phyloP scores from a whole-genome alignment of 2,888 invertebrate genomes.

The Brachypterus glaber region DNA sequence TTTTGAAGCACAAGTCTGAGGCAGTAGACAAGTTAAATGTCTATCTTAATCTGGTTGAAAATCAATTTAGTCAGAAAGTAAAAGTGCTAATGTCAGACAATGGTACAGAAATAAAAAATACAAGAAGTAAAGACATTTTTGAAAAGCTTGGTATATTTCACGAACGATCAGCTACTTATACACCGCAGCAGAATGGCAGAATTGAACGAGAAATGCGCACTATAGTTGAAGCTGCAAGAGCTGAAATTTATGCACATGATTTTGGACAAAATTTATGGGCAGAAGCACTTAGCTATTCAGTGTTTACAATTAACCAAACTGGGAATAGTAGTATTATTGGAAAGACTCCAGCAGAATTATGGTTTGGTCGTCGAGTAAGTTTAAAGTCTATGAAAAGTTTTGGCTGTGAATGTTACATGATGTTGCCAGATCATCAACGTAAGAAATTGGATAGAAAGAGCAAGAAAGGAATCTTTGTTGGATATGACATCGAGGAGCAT shows the following conservation, averaged over 20 bases:
- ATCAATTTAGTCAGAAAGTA: constrained; percentile 25
- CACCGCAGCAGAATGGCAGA: constrained; percentile 30
- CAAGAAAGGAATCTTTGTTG: constrained; percentile 19
- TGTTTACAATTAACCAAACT: constrained; percentile 24
- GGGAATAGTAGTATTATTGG: constrained; percentile 18
- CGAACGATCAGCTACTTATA: constrained; percentile 22
- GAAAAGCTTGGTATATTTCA: constrained; percentile 27
- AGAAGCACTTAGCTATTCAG: constrained; percentile 24
- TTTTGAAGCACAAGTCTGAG: constrained; percentile 25
- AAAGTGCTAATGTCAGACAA: constrained; percentile 27
- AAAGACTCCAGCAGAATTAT: constrained; percentile 20
- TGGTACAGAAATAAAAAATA: constrained; percentile 28
- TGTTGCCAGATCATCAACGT: constrained; percentile 20
- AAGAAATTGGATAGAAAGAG: constrained; percentile 18
- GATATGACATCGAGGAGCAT: constrained; percentile 17
- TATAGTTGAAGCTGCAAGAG: constrained; percentile 27
- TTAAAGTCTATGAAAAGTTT: constrained; percentile 16
- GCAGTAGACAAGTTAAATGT: constrained; percentile 18
- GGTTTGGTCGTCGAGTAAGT: constrained; percentile 18
- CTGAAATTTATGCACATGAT: constrained; percentile 19
- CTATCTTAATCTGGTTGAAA: constrained; percentile 25
- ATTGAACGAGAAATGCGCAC: constrained; percentile 32
- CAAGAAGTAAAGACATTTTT: constrained; percentile 18
- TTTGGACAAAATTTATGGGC: constrained; percentile 21
- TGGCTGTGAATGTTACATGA: constrained; percentile 21